Conservation (phyloP, 2,888 invertebrate species). For the Lasioglossum malachurum region DNA sequence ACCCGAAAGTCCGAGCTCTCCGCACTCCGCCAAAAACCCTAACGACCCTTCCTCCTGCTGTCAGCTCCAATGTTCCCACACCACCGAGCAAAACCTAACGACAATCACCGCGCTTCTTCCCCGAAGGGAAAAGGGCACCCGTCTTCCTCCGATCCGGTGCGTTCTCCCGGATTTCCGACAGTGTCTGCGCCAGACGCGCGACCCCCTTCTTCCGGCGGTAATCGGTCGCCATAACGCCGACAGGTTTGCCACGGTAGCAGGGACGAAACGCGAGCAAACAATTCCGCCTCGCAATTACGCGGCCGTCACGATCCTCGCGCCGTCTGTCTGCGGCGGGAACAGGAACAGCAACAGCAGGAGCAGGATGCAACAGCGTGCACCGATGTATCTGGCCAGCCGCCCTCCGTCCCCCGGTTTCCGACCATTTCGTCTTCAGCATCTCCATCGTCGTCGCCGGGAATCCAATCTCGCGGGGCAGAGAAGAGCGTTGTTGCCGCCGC, state of each 20-base stretch:
- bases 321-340: conserved; percentile 31
- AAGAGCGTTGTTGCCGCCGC: conserved; percentile 41
- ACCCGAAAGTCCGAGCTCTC: neutral
- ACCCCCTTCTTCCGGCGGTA: neutral
- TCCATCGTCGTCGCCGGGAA: conserved; percentile 29
- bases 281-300: conserved; percentile 49
- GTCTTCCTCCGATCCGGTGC: neutral
- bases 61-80: neutral
- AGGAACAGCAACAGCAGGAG: neutral
- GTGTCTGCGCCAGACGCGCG: neutral
- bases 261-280: conserved; percentile 29
- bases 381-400: conserved; percentile 9
- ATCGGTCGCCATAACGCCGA: neutral
- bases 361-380: conserved; percentile 1
- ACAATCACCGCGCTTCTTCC: neutral
- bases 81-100: neutral
- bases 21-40: neutral
- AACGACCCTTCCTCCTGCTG: neutral
- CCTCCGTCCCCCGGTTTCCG: neutral
- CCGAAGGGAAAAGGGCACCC: neutral
- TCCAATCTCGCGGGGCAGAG: conserved; percentile 35
- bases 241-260: neutral
- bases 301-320: conserved; percentile 43
- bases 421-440: conserved; percentile 24
- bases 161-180: neutral